Evolutionary conservation across 1,140 invertebrate genomes (phyloP), one percentile per base, ranked within the genome.

Genomic region (Micrasema longulum): DNA sequence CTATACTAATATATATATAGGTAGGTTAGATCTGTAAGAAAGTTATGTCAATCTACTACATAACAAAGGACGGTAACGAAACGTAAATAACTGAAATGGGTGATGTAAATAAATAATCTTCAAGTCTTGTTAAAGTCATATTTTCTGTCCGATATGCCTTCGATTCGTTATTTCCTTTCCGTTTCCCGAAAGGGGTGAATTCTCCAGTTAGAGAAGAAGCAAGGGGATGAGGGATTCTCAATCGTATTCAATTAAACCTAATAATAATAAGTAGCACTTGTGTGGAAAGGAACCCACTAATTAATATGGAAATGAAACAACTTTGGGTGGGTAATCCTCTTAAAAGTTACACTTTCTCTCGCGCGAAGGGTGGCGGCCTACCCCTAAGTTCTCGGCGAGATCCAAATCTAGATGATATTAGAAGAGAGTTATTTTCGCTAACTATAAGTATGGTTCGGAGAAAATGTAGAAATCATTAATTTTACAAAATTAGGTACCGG

Each of bases 241-340:
- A 64, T 64, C 55, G 55, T 23, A 43, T 64, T 47, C 60, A 64
- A 64, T 64, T 64, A 64, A 45, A 47, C 38, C 60, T 47, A 64
- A 64, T 64, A 64, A 64, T 64, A 64, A 64, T 64, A 64, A 64
- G 60, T 45, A 64, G 60, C 60, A 18, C 43, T 64, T 64, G 60
- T 64, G 60, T 64, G 60, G 60, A 64, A 69, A 69, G 52, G 60
- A 47, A 64, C 52, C 62, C 63, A 9, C 62, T 52, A 63, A 73
- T 73, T 69, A 73, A 73, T 73, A 73, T 73, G 72, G 67, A 73
- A 73, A 73, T 73, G 41, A 64, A 72, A 72, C 71, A 72, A 72
- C 64, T 72, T 38, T 31, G 18, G 60, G 45, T 38, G 47, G 66
- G 50, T 73, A 69, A 73, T 73, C 72, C 72, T 38, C 55, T 73